Conservation (phyloP, 2,113 vertebrate genomes). For the Lynx canadensis region DNA sequence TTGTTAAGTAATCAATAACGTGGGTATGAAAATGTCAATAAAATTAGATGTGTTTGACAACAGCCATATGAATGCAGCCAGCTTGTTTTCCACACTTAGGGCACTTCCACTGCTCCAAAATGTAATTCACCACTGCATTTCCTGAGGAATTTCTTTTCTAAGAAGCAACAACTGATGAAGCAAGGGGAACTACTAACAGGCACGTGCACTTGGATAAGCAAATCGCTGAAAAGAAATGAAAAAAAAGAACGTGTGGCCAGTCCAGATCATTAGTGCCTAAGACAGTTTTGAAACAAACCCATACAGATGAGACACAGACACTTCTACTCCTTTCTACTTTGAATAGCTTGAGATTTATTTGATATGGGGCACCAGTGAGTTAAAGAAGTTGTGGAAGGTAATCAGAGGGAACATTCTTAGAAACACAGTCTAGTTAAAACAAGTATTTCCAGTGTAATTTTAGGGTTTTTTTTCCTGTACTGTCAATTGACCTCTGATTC, state of each 20-base stretch:
- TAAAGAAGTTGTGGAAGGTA: neutral
- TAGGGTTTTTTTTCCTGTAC: neutral
- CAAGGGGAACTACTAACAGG: neutral
- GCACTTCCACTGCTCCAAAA: neutral
- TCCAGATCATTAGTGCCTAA: neutral
- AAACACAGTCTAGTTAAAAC: conserved; percentile 35
- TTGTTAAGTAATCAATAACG: neutral
- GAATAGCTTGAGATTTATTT: neutral
- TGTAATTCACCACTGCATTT: neutral
- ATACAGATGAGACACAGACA: neutral
- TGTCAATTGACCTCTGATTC: neutral
- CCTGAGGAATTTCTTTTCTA: conserved; percentile 14
- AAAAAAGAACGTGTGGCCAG: neutral
- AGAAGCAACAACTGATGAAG: conserved; percentile 15
- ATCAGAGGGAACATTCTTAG: neutral
- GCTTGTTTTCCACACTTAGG: neutral
- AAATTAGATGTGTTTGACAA: neutral
- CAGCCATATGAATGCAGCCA: neutral
- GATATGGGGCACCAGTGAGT: neutral
- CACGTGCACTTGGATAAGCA: neutral
- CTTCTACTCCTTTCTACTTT: neutral
- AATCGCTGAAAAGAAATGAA: conserved; percentile 28
- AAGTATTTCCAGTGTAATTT: conserved; percentile 5
- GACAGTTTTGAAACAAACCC: neutral
- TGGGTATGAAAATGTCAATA: neutral